Conservation (phyloP, 2,797 vertebrate genomes). For the Chloroceryle amazona region DNA sequence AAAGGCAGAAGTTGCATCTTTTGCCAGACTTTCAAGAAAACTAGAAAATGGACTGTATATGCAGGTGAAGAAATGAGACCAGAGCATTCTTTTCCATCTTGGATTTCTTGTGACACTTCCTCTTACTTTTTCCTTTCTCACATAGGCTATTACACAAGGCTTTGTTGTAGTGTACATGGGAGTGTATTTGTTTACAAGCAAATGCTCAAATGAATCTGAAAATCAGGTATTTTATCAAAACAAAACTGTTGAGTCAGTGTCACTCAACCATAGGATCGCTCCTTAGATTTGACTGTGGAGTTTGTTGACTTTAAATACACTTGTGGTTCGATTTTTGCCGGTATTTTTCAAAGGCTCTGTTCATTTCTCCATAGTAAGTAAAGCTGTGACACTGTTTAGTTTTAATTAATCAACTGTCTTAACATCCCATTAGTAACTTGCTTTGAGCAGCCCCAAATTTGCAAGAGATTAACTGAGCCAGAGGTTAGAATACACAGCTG, state of each 20-base stretch:
- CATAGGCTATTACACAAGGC: background rate
- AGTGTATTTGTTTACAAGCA: background rate
- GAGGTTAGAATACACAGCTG: slow-evolving; percentile 73
- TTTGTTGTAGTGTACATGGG: background rate
- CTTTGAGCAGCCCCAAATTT: slow-evolving; percentile 67
- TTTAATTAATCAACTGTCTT: slow-evolving; percentile 68
- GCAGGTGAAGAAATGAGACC: background rate
- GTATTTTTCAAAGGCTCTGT: slow-evolving; percentile 21
- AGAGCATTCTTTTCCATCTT: background rate
- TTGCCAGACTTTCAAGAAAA: background rate
- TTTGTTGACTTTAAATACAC: background rate
- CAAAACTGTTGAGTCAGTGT: background rate
- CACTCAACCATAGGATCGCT: background rate
- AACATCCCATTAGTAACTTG: slow-evolving; percentile 72
- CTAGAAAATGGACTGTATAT: background rate
- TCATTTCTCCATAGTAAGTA: slow-evolving; percentile 31
- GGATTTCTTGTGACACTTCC: background rate
- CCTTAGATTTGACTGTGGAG: background rate
- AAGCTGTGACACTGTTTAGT: slow-evolving; percentile 62
- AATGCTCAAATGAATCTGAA: background rate
- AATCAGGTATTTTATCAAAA: background rate
- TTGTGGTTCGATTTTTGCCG: background rate
- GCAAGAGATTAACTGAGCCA: slow-evolving; percentile 76
- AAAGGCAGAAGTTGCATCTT: background rate
- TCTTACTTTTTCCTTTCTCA: background rate